Evolutionary conservation across 2,888 invertebrate species (phyloP).

Genomic region (Polymixis lichenea): DNA sequence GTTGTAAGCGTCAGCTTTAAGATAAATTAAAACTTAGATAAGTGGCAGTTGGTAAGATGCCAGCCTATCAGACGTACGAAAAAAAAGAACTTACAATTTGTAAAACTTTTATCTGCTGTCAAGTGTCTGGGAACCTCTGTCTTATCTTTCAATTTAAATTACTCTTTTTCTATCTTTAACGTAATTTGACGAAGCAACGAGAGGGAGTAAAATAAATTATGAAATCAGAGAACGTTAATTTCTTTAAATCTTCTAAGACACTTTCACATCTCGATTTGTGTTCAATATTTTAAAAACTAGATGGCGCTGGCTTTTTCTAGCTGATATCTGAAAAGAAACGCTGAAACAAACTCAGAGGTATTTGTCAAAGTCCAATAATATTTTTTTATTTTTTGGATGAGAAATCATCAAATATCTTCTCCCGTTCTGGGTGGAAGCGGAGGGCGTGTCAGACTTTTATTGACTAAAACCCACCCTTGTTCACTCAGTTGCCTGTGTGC

Average conservation of each 20-base stretch:
- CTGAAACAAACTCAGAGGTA: background rate
- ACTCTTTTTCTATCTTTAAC: too few relatives aligned
- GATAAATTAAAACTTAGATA: slow-evolving; percentile 27
- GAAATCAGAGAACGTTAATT: background rate
- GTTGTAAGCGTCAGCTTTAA: slow-evolving; percentile 10
- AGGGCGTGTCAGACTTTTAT: too few relatives aligned
- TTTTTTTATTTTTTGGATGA: too few relatives aligned
- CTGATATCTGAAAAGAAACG: background rate
- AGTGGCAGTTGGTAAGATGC: slow-evolving; percentile 20
- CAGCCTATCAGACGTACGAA: slow-evolving; percentile 29
- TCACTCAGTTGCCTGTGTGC: too few relatives aligned
- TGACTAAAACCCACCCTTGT: too few relatives aligned
- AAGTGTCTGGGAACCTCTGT: slow-evolving; percentile 5
- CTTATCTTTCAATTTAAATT: slow-evolving; percentile 9
- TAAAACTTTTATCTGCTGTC: slow-evolving; percentile 8
- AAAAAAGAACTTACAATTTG: slow-evolving; percentile 24
- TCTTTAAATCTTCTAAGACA: background rate
- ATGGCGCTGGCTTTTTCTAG: background rate
- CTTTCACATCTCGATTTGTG: background rate
- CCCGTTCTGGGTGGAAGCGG: too few relatives aligned
- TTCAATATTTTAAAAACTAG: background rate
- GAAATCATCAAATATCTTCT: too few relatives aligned
- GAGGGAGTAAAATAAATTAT: background rate
- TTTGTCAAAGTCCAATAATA: background rate
- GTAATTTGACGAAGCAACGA: background rate